Base-by-base conservation (phyloP, 1,140 invertebrate genomes). In the Archivesica marissinica region DNA sequence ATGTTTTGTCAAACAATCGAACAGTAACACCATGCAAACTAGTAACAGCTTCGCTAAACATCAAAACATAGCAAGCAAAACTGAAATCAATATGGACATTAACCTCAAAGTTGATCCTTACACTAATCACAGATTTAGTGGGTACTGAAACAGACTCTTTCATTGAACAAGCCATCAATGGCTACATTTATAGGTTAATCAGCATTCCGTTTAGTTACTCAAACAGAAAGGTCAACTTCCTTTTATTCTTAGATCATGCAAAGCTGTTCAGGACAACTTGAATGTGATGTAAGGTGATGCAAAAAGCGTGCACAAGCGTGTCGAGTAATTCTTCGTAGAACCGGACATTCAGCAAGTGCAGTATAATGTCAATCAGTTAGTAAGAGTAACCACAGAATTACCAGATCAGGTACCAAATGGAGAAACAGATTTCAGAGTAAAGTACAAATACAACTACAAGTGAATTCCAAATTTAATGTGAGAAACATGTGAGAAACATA, bases 11-110 rank as follows among this genome's bases (percentile, higher is more conserved):
- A 47, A 23, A 72, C 68, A 72, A 72, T 30, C 20, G 20, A 72
- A 47, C 38, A 25, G 15, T 23, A 3, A 25, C 15, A 20, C 59
- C 59, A 35, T 17, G 59, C 59, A 64, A 64, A 33, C 9, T 33
- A 13, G n/a, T 15, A 33, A 7, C 25, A 17, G 30, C 59, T 33
- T 35, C 59, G 13, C n/a, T 64, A 13, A 52, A 72, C 41, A 50
- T 72, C 68, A 2, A n/a, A 47, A 33, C 15, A 30, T 50, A 33
- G 68, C 20, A 50, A 52, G 64, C 39, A 72, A 72, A 72, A 47
- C 25, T 72, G 68, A 72, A 72, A 72, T 72, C 68, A 72, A 72
- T 72, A 72, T 6, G 15, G n/a, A 44, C 41, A 72, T 33, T 47
- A 72, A 72, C 44, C 50, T 72, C n/a, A n/a, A 52, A 72, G 41